Conservation (phyloP, 2,113 vertebrate species). For the Bubo scandiacus region DNA sequence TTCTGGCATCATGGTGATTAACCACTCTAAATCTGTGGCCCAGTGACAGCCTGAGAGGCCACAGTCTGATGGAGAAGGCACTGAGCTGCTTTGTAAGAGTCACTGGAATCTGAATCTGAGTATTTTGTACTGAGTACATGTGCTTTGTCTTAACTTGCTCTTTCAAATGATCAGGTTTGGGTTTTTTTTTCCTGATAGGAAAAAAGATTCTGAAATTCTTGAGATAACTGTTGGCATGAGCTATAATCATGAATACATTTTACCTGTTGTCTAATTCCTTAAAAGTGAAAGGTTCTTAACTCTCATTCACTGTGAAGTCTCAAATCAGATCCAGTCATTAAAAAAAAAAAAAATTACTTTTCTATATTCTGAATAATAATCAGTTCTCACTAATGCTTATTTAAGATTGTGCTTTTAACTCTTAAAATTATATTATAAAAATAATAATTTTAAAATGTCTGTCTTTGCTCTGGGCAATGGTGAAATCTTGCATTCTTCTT, state of each 20-base stretch:
- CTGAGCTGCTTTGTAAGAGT: neutral
- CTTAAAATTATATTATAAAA: neutral
- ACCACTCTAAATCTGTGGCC: neutral
- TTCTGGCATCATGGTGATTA: neutral
- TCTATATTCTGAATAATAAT: neutral
- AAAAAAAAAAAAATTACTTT: neutral
- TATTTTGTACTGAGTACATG: neutral
- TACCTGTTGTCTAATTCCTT: neutral
- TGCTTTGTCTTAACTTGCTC: neutral
- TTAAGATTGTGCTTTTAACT: neutral
- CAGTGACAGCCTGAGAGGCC: neutral
- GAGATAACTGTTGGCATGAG: neutral
- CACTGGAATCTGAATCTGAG: neutral
- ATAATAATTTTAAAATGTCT: neutral
- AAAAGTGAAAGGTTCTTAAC: neutral
- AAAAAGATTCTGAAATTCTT: neutral
- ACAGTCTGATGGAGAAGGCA: neutral
- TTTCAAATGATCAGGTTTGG: neutral
- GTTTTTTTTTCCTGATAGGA: neutral
- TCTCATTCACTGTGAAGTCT: neutral
- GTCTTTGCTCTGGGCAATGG: neutral
- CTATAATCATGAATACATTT: neutral
- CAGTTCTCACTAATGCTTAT: neutral
- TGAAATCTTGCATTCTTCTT: neutral
- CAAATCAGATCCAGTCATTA: neutral